phyloP scores from a whole-genome alignment of 2,888 invertebrate genomes.

The Catocala sponsa region DNA sequence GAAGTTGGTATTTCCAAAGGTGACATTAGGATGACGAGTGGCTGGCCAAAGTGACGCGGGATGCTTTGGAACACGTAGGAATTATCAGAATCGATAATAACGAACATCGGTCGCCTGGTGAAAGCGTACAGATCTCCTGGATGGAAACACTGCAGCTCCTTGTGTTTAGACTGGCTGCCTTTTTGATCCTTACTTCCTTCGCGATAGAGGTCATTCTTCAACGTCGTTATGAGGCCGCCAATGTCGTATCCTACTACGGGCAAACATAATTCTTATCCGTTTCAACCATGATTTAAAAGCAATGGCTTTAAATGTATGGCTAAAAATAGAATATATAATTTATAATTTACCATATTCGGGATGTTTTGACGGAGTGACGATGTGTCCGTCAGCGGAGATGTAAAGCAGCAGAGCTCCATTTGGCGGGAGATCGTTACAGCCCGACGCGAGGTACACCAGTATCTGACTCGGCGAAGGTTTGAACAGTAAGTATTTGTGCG shows the following conservation, averaged over 20 bases:
- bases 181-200: constrained; percentile 61
- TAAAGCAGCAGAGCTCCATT: constrained; percentile 97
- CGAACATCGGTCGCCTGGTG: constrained; percentile 96
- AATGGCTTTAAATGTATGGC: too few relatives aligned
- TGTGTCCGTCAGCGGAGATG: constrained; percentile 97
- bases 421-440: constrained; percentile 97
- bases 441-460: constrained; percentile 96
- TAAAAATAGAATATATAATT: background rate
- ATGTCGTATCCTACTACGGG: constrained; percentile 94
- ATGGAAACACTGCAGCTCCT: constrained; percentile 94
- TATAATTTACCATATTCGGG: constrained; percentile 96
- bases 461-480: constrained; percentile 98
- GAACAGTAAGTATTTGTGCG: constrained; percentile 98
- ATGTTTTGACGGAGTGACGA: constrained; percentile 92
- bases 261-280: background rate
- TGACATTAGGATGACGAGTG: constrained; percentile 97
- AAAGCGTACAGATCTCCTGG: constrained; percentile 98
- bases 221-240: constrained; percentile 96
- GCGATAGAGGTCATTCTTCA: constrained; percentile 92
- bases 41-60: constrained; percentile 96
- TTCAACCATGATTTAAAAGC: background rate
- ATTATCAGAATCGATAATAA: constrained; percentile 98
- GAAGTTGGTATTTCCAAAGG: constrained; percentile 96
- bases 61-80: constrained; percentile 97
- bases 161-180: constrained; percentile 60